Evolutionary conservation across 2,113 vertebrate species (phyloP).

Genomic region (Laticauda laticaudata): DNA sequence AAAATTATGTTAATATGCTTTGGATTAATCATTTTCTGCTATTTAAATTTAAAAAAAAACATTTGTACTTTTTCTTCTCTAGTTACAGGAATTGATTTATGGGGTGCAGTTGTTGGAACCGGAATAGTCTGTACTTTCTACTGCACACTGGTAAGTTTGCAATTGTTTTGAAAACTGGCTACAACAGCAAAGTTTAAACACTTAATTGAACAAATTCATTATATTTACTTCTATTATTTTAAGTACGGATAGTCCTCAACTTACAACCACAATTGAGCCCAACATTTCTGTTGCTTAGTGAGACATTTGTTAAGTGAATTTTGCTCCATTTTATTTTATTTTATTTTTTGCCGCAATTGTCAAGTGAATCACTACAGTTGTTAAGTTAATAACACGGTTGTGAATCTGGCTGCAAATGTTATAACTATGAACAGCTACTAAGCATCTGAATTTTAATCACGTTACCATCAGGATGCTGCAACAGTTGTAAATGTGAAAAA

Average conservation of each 20-base stretch:
- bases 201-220: background rate
- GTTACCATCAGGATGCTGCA: no score
- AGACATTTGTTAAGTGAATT: background rate
- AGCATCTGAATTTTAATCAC: no score
- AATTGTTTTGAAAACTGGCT: background rate
- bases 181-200: background rate
- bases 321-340: background rate
- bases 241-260: background rate
- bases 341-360: background rate
- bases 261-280: background rate
- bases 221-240: background rate
- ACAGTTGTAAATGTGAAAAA: no score
- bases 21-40: background rate
- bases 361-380: background rate
- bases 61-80: constrained; percentile 42
- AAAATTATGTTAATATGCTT: background rate
- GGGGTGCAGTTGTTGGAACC: constrained; percentile 85
- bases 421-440: background rate
- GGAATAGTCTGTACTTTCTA: constrained; percentile 90
- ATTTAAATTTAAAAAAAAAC: fast-evolving
- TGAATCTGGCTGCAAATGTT: background rate
- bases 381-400: background rate
- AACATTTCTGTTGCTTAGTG: background rate
- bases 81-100: constrained; percentile 87
- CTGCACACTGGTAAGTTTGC: constrained; percentile 82